phyloP scores from a whole-genome alignment of 2,888 invertebrate genomes.

The Drosophila picticornis region DNA sequence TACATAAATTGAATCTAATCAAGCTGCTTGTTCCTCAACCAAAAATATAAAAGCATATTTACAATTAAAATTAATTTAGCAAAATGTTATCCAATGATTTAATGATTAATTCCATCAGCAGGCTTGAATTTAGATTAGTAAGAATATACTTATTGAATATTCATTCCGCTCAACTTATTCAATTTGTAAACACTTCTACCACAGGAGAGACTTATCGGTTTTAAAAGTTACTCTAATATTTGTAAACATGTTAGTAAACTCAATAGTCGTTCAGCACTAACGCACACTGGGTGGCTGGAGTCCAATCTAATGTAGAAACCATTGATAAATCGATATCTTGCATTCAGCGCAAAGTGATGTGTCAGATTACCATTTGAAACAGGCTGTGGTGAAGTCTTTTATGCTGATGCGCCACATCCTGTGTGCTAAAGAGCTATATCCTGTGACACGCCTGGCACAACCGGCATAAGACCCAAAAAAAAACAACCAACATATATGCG shows the following conservation, averaged over 20 bases:
- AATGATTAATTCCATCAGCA: neutral
- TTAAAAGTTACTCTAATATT: neutral
- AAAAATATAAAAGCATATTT: neutral
- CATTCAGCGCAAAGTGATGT: constrained; percentile 1
- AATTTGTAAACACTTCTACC: too few relatives aligned
- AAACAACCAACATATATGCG: constrained; percentile 46
- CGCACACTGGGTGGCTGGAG: neutral
- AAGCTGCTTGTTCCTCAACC: neutral
- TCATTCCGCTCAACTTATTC: neutral
- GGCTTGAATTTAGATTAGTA: neutral
- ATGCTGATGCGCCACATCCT: constrained; percentile 54
- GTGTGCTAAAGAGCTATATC: constrained; percentile 64
- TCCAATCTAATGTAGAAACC: constrained; percentile 9
- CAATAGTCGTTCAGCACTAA: neutral
- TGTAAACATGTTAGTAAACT: neutral
- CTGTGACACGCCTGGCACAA: constrained; percentile 49
- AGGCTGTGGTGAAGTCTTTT: constrained; percentile 19
- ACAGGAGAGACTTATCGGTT: neutral
- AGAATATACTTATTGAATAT: neutral
- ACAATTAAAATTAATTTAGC: too few relatives aligned
- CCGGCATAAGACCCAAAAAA: constrained; percentile 38
- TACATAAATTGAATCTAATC: neutral
- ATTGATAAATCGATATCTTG: constrained; percentile 25
- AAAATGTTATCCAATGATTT: neutral
- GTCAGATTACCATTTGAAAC: constrained; percentile 19